phyloP scores from a whole-genome alignment of 2,113 vertebrate genomes.

The Climacteris rufus region DNA sequence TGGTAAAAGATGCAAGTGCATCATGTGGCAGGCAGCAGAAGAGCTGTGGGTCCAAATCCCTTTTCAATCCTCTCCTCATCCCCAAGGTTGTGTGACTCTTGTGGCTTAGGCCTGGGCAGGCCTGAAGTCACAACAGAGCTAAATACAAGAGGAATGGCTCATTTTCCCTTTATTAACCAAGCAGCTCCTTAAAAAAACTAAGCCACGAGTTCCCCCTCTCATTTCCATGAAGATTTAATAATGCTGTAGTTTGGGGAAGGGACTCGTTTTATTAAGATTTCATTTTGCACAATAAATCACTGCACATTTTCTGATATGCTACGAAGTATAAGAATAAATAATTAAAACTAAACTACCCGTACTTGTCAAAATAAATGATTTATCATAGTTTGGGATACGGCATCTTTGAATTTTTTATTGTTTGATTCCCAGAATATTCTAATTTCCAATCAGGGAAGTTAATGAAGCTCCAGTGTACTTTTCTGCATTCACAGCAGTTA shows the following conservation, averaged over 20 bases:
- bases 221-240: slow-evolving; percentile 55
- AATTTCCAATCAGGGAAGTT: slow-evolving; percentile 46
- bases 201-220: background rate
- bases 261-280: slow-evolving; percentile 56
- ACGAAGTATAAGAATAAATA: slow-evolving; percentile 61
- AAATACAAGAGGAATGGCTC: background rate
- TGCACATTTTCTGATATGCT: slow-evolving; percentile 50
- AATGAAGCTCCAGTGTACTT: slow-evolving; percentile 10
- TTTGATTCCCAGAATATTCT: slow-evolving; percentile 57
- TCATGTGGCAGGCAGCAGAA: background rate
- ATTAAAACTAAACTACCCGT: slow-evolving; percentile 52
- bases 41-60: background rate
- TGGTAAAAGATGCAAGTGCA: background rate
- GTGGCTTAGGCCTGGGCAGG: background rate
- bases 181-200: background rate
- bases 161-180: background rate
- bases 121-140: background rate
- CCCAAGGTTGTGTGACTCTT: background rate
- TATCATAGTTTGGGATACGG: slow-evolving; percentile 53
- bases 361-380: slow-evolving; percentile 64
- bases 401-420: slow-evolving; percentile 62
- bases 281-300: slow-evolving; percentile 64
- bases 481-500: background rate
- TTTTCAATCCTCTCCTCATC: background rate
- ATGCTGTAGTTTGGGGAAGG: slow-evolving; percentile 34